Evolutionary conservation across 2,888 invertebrate genomes (phyloP), one percentile per base, ranked within the genome.

Genomic region (Nomada lathburiana): DNA sequence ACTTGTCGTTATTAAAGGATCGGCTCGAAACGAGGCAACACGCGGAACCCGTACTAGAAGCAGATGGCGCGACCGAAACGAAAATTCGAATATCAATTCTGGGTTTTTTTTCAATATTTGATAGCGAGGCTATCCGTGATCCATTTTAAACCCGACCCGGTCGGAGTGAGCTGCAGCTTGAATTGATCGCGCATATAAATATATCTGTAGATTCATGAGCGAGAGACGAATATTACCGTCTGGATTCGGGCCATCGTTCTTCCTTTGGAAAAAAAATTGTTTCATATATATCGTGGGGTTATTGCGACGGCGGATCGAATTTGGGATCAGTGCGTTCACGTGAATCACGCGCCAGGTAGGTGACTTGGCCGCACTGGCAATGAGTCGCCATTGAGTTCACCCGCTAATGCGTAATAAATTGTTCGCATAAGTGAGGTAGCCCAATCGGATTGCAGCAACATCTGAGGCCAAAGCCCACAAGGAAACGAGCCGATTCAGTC

Each of bases 401-500:
- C 42, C 55, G 13, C 29, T 63, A 55, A 62, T 20, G 57, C 50
- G 29, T 63, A 68, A 79, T 76, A 79, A 79, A 76, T 76, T 52
- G 29, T 42, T 65, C 44, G 44, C 55, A 63, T 75, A 75, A 52
- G 23, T 2, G 13, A 16, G 60, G 36, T n/a, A 13, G 18, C 16
- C n/a, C 26, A 26, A 60, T 76, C 52, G 10, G 47, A 47, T 57
- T 20, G 70, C n/a, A 20, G 16, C n/a, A 63, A 44, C 72, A 69
- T 69, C 64, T 64, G 69, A 81, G 63, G 60, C 72, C 16, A 50
- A 53, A 81, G 65, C 62, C 47, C 63, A 36, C 73, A 87, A 88
- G 89, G 87, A 89, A 88, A 89, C 78, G 89, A 86, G 84, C 70
- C 82, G 75, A 63, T 71, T 70, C 74, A 75, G 64, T 50, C 70